phyloP scores from a whole-genome alignment of 2,797 vertebrate genomes.

The Falco columbarius region DNA sequence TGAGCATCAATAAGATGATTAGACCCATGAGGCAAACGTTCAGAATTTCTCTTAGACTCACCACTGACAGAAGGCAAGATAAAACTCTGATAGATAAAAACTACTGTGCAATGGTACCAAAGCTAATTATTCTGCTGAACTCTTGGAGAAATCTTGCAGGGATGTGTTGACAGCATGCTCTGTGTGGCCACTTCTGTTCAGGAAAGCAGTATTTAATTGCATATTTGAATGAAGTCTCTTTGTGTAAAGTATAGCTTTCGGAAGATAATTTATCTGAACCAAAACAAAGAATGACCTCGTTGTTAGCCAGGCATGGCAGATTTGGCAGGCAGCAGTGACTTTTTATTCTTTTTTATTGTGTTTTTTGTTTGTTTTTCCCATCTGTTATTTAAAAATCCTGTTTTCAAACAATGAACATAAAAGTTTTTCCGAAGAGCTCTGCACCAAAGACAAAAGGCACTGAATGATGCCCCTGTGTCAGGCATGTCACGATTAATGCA shows the following conservation, averaged over 20 bases:
- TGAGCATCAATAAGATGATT: constrained; percentile 71
- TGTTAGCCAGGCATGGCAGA: background rate
- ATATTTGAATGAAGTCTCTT: constrained; percentile 28
- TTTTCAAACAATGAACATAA: background rate
- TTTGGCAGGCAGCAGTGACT: background rate
- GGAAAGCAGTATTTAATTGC: constrained; percentile 66
- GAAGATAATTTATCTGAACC: background rate
- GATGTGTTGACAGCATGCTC: constrained; percentile 60
- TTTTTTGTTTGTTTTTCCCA: background rate
- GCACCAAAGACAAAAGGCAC: background rate
- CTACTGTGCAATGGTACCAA: constrained; percentile 55
- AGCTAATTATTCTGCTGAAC: constrained; percentile 75
- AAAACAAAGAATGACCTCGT: background rate
- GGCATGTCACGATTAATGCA: background rate
- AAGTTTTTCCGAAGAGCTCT: background rate
- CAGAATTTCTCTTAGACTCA: constrained; percentile 68
- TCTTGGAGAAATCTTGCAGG: constrained; percentile 68
- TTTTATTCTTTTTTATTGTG: background rate
- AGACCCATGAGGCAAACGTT: constrained; percentile 69
- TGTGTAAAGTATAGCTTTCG: background rate
- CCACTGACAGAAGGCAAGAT: constrained; percentile 69
- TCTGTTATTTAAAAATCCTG: background rate
- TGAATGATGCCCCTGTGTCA: background rate
- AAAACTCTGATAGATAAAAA: constrained; percentile 66
- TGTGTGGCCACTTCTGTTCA: constrained; percentile 47